Evolutionary conservation across 2,113 vertebrate species (phyloP), one percentile per base, ranked within the genome.

Genomic region (Pholis gunnellus): DNA sequence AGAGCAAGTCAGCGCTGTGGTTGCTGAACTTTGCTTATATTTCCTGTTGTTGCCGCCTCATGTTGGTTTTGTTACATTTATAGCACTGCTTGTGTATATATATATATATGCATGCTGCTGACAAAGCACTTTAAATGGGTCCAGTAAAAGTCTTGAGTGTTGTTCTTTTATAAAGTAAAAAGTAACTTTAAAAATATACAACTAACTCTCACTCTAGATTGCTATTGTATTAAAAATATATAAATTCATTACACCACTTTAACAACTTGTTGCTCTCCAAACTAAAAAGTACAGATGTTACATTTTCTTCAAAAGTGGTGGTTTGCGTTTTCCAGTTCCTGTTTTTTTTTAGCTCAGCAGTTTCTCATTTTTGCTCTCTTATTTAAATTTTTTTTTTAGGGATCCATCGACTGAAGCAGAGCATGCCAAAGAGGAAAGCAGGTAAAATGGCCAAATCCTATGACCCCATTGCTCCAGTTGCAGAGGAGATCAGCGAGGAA

Each of bases 361-460:
- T 29, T 29, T 42, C 6, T 29, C 1, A 22, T 17, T 38, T 38
- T 13, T 25, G 0, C 52, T 20, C 3, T 71, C 20, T 61, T 50
- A 8, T 44, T 44, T 36, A 1, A 22, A 20, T 40, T 15, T 9
- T 6, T n/a, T 46, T 31, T 72, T 67, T 2, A 99, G 98, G 97
- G 92, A 99, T 99, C 90, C 97, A 99, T 92, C 95, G 96, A 46
- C 96, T 99, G 86, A 99, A 99, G 87, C 96, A 97, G 94, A 97
- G 89, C 27, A 93, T 99, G 90, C 98, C 98, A 31, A 97, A 97
- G 89, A 97, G 98, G 87, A 98, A 96, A 88, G 93, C 92, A 4
- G 98, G 98, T 52, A 95, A 97, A 93, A 98, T 99, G 97, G 95
- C 97, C 80, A 99, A 96, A 77, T 96, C 97, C 0, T 99, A 99